Evolutionary conservation across 2,797 vertebrate genomes (phyloP), one percentile per base, ranked within the genome.

Genomic region (Characodon lateralis): DNA sequence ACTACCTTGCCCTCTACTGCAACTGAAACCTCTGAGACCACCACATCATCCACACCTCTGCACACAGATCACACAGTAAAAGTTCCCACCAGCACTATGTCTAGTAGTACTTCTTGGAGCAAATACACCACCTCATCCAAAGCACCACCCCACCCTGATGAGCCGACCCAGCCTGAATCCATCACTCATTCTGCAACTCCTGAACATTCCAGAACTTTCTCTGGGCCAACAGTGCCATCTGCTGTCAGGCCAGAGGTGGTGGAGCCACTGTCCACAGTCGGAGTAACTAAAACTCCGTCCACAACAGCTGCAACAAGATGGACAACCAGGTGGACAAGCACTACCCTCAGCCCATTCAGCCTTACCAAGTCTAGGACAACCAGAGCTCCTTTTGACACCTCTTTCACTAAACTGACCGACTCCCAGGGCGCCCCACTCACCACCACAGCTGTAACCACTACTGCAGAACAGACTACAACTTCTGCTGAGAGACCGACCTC

Each of bases 1-100:
- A 81, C 92, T 74, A 70, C 89, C 31, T 90, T 89, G 46, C 73
- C 78, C 56, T 88, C 91, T 83, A 78, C 77, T 80, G 20, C 84
- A 86, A 81, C 90, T 84, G 79, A 85, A 76, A 91, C 91, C 78
- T 78, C 90, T 71, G 53, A 83, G 69, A 70, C 74, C 50, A 73
- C 55, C 63, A 7, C 72, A 5, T 28, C 83, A 46, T 53, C 85
- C 20, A 3, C 78, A 26, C 50, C 61, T 71, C 43, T 80, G 31
- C 69, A 66, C 53, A 81, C 79, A 2, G 26, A 18, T 68, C 31
- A 76, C 0, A 77, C 85, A 6, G 39, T 78, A 46, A 83, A 79
- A 71, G 58, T 50, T 35, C 84, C 86, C 66, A 73, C 79, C 43
- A 46, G 66, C 56, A 1, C 6, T 71, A 70, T 74, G 74, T 31